These are phyloP conservation scores for Batillaria attramentaria DNA, from an alignment of 1,140 invertebrate genomes.

Conservation along the genomic window DNA sequence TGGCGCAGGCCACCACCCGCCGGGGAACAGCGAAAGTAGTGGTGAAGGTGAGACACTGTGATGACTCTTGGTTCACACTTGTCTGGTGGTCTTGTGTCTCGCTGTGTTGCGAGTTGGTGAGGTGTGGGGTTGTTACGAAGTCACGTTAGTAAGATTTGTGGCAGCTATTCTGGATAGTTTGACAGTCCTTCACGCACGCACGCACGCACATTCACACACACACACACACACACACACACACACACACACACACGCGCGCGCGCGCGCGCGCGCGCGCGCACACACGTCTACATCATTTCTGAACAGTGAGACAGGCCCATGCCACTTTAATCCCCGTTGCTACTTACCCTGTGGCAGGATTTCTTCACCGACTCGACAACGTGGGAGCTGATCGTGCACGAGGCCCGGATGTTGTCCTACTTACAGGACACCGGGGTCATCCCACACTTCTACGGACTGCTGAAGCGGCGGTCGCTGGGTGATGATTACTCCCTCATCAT, in stretches of 20 bases:
- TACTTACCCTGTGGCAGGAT: slow-evolving; percentile 11
- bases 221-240: too few relatives aligned
- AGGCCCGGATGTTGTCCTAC: slow-evolving; percentile 41
- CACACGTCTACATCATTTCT: too few relatives aligned
- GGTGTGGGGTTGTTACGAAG: too few relatives aligned
- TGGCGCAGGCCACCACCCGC: slow-evolving; percentile 33
- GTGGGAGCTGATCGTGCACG: slow-evolving; percentile 40
- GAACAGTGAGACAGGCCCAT: too few relatives aligned
- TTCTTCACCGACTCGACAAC: slow-evolving; percentile 38
- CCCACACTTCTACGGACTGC: slow-evolving; percentile 39
- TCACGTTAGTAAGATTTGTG: too few relatives aligned
- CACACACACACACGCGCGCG: too few relatives aligned
- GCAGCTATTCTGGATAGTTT: too few relatives aligned
- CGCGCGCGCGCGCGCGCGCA: too few relatives aligned
- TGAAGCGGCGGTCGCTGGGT: slow-evolving; percentile 29
- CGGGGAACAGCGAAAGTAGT: slow-evolving; percentile 35
- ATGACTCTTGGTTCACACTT: not conserved
- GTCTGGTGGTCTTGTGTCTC: not conserved
- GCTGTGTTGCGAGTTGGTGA: too few relatives aligned
- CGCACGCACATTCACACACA: too few relatives aligned
- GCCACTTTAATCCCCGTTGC: too few relatives aligned
- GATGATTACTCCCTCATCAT: slow-evolving; percentile 41
- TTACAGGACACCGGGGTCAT: slow-evolving; percentile 44
- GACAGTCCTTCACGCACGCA: too few relatives aligned
- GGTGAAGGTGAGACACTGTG: slow-evolving; percentile 29